Percentiles rank a stretch among this genome's conserved stretches.
phyloP scores from a whole-genome alignment of 2,113 vertebrate species.

The Embiotoca jacksoni region DNA sequence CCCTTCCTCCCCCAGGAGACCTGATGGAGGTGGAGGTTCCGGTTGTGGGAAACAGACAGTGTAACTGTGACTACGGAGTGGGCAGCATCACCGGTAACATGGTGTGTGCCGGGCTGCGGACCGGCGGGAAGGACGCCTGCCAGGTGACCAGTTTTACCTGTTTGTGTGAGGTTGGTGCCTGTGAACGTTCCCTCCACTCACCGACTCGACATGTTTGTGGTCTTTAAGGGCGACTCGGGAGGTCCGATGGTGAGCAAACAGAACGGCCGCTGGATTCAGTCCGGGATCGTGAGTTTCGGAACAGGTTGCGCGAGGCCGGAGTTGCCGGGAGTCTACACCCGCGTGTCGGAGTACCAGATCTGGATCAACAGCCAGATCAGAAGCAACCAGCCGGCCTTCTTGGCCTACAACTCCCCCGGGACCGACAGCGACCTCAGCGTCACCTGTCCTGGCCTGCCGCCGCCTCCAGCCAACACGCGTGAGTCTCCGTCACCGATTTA shows the following conservation, averaged over 20 bases:
- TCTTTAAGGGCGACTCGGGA: conserved; percentile 88
- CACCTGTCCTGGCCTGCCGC: conserved; percentile 5
- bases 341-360: conserved; percentile 83
- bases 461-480: conserved; percentile 8
- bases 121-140: conserved; percentile 81
- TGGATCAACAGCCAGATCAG: conserved; percentile 81
- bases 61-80: conserved; percentile 59
- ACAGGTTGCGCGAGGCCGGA: conserved; percentile 82
- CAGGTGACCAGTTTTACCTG: conserved; percentile 33
- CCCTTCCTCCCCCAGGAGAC: conserved; percentile 22
- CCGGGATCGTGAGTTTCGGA: conserved; percentile 89
- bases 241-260: conserved; percentile 87
- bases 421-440: conserved; percentile 60
- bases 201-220: neutral
- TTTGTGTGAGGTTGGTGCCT: neutral
- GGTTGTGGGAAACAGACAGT: conserved; percentile 66
- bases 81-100: conserved; percentile 79
- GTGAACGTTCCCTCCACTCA: too few relatives aligned
- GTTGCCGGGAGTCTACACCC: conserved; percentile 88
- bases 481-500: neutral
- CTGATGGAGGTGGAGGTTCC: conserved; percentile 76
- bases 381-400: conserved; percentile 51
- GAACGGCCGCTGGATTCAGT: conserved; percentile 83
- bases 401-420: conserved; percentile 60
- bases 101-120: conserved; percentile 82